A percentile compares a stretch with the other conserved stretches of the same genome.
These are phyloP conservation scores for Corticium candelabrum DNA, from an alignment of 37 sponge, comb jelly and placozoan species.

Conservation along the genomic window DNA sequence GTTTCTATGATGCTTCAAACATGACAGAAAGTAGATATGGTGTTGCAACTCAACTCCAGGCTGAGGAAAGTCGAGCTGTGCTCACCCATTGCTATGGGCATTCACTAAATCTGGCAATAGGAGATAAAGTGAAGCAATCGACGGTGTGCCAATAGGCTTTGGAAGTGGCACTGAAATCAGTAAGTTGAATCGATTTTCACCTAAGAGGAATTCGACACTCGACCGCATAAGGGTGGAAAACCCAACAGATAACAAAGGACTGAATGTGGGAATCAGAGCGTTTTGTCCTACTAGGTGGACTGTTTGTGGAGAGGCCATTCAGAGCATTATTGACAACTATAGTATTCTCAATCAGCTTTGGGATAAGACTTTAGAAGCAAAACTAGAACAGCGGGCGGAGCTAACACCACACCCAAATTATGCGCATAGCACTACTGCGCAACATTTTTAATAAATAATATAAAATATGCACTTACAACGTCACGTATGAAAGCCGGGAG, in stretches of 20 bases:
- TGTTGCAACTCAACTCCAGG: not conserved
- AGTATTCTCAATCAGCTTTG: not conserved
- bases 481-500: too few species aligned
- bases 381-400: too few species aligned
- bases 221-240: too few species aligned
- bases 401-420: too few species aligned
- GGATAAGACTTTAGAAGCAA: not conserved
- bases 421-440: too few species aligned
- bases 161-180: not conserved
- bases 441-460: too few species aligned
- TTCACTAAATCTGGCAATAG: not conserved
- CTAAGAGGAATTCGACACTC: not conserved
- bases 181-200: not conserved
- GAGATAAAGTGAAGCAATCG: not conserved
- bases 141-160: not conserved
- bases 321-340: not conserved
- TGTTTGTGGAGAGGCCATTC: not conserved
- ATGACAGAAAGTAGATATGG: not conserved
- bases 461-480: too few species aligned
- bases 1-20: not conserved
- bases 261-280: not conserved
- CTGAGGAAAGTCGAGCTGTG: not conserved
- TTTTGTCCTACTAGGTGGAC: not conserved
- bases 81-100: not conserved
- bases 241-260: not conserved